Conservation (phyloP, 2,113 vertebrate genomes). For the Gasterosteus nipponicus region DNA sequence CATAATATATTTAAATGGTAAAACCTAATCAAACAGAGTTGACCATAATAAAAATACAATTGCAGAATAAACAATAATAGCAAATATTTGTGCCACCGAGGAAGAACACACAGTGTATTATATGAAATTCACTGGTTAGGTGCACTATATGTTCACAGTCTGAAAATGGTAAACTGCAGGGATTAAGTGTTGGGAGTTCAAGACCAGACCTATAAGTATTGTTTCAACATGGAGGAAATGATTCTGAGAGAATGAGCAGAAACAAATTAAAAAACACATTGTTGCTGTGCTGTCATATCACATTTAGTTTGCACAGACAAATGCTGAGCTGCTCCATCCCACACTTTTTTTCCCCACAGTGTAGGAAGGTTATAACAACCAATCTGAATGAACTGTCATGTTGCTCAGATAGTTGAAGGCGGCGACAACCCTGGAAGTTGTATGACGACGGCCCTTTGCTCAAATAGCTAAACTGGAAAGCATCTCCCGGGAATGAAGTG, state of each 20-base stretch:
- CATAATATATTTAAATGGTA: neutral
- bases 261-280: conserved; percentile 28
- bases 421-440: neutral
- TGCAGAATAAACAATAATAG: neutral
- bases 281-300: conserved; percentile 30
- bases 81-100: neutral
- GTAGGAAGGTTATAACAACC: neutral
- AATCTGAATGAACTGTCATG: neutral
- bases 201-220: conserved; percentile 5
- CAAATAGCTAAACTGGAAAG: neutral
- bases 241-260: conserved; percentile 34
- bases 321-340: neutral
- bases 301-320: conserved; percentile 18
- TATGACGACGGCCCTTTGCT: neutral
- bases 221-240: conserved; percentile 33
- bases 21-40: neutral
- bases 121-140: neutral
- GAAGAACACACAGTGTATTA: neutral
- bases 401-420: neutral
- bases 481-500: neutral
- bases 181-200: neutral
- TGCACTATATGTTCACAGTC: neutral
- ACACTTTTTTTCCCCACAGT: neutral
- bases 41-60: neutral
- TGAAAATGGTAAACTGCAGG: neutral